Evolutionary conservation across 2,113 vertebrate species (phyloP).

Genomic region (Grallaria varia): DNA sequence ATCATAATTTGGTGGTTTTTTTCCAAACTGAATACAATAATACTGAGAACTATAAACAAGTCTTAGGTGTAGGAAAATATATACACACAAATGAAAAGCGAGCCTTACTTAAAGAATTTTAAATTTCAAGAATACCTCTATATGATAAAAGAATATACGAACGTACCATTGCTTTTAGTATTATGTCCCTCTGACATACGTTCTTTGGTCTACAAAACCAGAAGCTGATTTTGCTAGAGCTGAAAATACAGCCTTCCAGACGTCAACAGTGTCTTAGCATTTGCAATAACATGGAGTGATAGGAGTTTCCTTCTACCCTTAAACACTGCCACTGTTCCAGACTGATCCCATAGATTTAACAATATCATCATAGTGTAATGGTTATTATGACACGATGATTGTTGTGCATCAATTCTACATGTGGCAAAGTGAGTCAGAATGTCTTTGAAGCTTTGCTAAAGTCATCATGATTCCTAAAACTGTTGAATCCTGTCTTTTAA

Average conservation of each 20-base stretch:
- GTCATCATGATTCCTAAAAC: not conserved
- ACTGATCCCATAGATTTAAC: not conserved
- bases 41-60: not conserved
- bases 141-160: not conserved
- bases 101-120: not conserved
- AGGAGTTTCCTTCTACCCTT: not conserved
- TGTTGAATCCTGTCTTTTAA: not conserved
- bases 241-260: not conserved
- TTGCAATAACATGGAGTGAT: not conserved
- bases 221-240: not conserved
- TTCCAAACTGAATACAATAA: not conserved
- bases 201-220: not conserved
- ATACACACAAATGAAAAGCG: not conserved
- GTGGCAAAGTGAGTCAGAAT: not conserved
- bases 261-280: not conserved
- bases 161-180: not conserved
- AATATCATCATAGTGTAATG: rapidly evolving
- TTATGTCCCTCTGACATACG: not conserved
- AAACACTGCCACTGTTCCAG: not conserved
- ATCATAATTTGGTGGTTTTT: not conserved
- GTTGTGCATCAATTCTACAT: not conserved
- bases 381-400: not conserved
- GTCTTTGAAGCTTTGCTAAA: not conserved
- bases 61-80: not conserved
- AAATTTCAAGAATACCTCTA: not conserved